Evolutionary conservation across 2,888 invertebrate species (phyloP), one percentile per base, ranked within the genome.

Genomic region (Zelleria hepariella): DNA sequence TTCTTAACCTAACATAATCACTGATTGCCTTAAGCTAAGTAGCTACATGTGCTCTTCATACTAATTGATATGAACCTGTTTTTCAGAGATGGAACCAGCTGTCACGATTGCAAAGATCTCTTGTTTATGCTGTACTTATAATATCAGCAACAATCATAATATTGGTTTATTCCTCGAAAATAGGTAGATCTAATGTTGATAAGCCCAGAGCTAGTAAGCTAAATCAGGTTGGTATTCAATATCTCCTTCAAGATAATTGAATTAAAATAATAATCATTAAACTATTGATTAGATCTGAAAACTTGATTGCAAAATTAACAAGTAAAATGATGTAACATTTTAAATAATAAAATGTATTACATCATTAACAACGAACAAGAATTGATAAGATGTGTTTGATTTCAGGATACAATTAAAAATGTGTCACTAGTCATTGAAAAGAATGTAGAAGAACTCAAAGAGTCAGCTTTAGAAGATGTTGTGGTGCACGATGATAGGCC

Each of bases 21-120:
- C 10, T 15, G 42, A 15, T 4, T 42, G 2, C 42, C n/a, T 42
- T 10, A 7, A 32, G 5, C 8, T 7, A 32, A 32, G 8, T 7
- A 32, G 8, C 5, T 7, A 32, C 5, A 32, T 32, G 5, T 32
- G 32, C 5, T 32, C 8, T 7, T 8, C 8, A 8, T 32, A 8
- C 8, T 32, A 8, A 5, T 20, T 2, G 3, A 18, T 10, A n/a
- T 15, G 6, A 5, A 58, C 6, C 32, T 10, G n/a, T 62, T 66
- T 92, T 92, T 59, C 81, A 96, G 96, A 91, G 92, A 85, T 96
- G 96, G 96, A 96, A 96, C 78, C 94, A 94, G 67, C 82, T 96
- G 60, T 96, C 96, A 20, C 91, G 96, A 67, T 91, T 96, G 71
- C 96, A 96, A 77, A 91, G 94, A 65, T 95, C 94, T 71, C 86